Percentiles rank a stretch among this genome's conserved stretches.
phyloP scores from a whole-genome alignment of 2,888 invertebrate species.

The Sceliomorpha sp. region DNA sequence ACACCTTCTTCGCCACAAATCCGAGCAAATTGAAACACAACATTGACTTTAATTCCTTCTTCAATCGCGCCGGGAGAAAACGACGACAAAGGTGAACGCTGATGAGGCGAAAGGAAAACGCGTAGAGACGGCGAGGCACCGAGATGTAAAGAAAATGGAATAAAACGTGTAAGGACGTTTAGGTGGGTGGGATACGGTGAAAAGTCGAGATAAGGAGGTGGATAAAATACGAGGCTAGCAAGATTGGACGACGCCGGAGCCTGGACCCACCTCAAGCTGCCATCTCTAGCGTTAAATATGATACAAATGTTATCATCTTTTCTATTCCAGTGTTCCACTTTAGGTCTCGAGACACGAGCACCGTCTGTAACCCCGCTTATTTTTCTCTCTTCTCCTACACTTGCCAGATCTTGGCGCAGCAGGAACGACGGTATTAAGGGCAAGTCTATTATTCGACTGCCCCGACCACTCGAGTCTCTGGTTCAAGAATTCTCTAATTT shows the following conservation, averaged over 20 bases:
- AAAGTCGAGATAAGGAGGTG: slow-evolving; percentile 41
- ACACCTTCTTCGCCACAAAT: too few relatives aligned
- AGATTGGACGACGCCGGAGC: slow-evolving; percentile 48
- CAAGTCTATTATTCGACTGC: slow-evolving; percentile 74
- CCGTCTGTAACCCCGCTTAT: slow-evolving; percentile 11
- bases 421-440: slow-evolving; percentile 74
- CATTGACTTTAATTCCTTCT: slow-evolving; percentile 26
- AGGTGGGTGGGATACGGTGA: slow-evolving; percentile 39
- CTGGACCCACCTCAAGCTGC: slow-evolving; percentile 72
- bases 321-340: slow-evolving; percentile 67
- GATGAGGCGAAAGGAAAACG: slow-evolving; percentile 1
- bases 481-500: slow-evolving; percentile 70
- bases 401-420: slow-evolving; percentile 59
- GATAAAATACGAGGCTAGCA: slow-evolving; percentile 23
- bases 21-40: neutral
- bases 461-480: slow-evolving; percentile 64
- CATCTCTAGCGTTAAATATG: slow-evolving; percentile 77
- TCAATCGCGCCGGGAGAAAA: neutral
- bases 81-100: neutral
- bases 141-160: slow-evolving; percentile 30
- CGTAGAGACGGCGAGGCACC: slow-evolving; percentile 17
- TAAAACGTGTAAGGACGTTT: slow-evolving; percentile 16
- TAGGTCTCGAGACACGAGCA: slow-evolving; percentile 54
- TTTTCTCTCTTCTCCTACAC: slow-evolving; percentile 16
- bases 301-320: slow-evolving; percentile 79